Percentiles rank a stretch among this genome's conserved stretches.
phyloP scores from a whole-genome alignment of 2,888 invertebrate genomes.

The Drosophila colorata region DNA sequence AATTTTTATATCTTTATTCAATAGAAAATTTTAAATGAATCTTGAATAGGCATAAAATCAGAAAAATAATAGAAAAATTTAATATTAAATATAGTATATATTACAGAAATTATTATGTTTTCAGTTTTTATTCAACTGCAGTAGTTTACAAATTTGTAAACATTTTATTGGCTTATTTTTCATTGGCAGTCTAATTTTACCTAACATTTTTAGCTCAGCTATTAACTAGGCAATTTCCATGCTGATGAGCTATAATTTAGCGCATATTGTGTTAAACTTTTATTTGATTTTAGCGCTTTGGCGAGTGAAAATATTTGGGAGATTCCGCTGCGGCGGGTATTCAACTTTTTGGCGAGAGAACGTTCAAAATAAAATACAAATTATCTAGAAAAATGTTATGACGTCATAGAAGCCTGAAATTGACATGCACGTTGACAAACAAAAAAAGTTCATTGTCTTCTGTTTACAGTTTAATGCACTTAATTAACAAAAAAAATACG shows the following conservation, averaged over 20 bases:
- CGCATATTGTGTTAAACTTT: neutral
- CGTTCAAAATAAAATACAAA: conserved; percentile 9
- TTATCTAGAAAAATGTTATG: conserved; percentile 30
- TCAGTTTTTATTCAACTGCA: too few species aligned
- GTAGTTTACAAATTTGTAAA: neutral
- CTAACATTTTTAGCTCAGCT: neutral
- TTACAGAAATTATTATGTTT: too few species aligned
- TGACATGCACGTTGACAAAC: conserved; percentile 13
- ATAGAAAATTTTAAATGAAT: too few species aligned
- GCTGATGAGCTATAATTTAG: conserved; percentile 2
- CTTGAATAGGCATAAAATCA: too few species aligned
- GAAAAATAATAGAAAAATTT: too few species aligned
- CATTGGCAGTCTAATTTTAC: neutral
- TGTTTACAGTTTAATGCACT: conserved; percentile 72
- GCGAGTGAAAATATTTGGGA: conserved; percentile 8
- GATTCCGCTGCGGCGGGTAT: conserved; percentile 8
- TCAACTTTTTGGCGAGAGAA: conserved; percentile 11
- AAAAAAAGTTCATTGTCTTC: conserved; percentile 66
- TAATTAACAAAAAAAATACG: conserved; percentile 61
- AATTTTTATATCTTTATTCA: too few species aligned
- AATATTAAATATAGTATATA: too few species aligned
- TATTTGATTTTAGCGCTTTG: neutral
- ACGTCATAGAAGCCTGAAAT: conserved; percentile 40
- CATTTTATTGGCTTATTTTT: neutral
- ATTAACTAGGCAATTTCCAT: neutral